Evolutionary conservation across 2,797 vertebrate genomes (phyloP).

Genomic region (Xenops minutus): DNA sequence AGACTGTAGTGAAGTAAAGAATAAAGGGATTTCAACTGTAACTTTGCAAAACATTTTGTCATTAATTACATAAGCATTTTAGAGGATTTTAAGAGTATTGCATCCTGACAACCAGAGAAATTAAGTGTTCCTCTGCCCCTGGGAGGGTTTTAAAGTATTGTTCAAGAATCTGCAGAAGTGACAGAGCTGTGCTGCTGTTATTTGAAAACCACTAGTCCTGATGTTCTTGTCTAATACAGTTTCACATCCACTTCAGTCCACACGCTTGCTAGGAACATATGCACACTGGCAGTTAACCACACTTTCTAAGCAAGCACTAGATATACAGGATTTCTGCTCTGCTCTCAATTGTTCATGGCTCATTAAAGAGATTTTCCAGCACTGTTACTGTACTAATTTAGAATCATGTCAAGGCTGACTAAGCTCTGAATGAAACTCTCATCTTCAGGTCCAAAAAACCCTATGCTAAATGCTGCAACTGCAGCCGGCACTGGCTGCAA

Average conservation of each 20-base stretch:
- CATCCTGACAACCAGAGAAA: not conserved
- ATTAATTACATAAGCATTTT: not conserved
- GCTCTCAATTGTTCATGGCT: slow-evolving; percentile 23
- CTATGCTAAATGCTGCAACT: not conserved
- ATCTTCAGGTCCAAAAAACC: not conserved
- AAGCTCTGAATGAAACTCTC: slow-evolving; percentile 30
- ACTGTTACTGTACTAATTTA: slow-evolving; percentile 22
- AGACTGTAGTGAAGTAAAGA: not conserved
- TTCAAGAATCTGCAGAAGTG: not conserved
- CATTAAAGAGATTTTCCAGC: slow-evolving; percentile 49
- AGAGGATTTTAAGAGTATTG: not conserved
- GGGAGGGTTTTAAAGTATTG: not conserved
- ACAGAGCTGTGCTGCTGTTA: not conserved
- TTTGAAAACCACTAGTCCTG: not conserved
- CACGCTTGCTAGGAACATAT: not conserved
- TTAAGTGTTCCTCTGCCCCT: not conserved
- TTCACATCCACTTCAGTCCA: not conserved
- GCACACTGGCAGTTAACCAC: not conserved
- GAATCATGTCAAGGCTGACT: slow-evolving; percentile 25
- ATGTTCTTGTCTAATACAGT: not conserved
- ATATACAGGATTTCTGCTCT: not conserved
- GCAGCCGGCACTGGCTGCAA: not conserved
- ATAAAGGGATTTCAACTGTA: not conserved
- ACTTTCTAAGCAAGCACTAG: not conserved
- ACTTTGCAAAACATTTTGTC: not conserved